Evolutionary conservation across 1,140 invertebrate species (phyloP).

Genomic region (Lethrus apterus): DNA sequence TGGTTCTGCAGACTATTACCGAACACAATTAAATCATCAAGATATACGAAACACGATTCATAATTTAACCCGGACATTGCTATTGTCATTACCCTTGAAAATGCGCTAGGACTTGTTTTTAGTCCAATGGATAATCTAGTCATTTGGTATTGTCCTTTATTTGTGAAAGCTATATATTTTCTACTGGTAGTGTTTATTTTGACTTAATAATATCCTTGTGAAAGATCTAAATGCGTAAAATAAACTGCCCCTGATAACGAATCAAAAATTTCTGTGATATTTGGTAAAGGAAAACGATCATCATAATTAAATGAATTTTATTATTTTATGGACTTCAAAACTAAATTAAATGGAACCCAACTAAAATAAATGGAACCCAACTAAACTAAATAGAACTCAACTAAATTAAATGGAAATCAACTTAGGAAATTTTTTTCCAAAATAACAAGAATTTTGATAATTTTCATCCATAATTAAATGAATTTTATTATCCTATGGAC

Average conservation of each 20-base stretch:
- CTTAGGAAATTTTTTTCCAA: too few species aligned
- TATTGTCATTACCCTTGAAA: constrained; percentile 27
- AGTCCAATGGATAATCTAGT: constrained; percentile 7
- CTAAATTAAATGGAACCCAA: too few species aligned
- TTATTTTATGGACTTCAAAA: constrained; percentile 21
- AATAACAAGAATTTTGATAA: too few species aligned
- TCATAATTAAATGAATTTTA: too few species aligned
- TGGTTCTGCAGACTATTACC: constrained; percentile 17
- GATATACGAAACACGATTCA: constrained; percentile 21
- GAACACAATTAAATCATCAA: constrained; percentile 19
- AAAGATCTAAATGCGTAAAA: constrained; percentile 36
- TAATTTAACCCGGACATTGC: constrained; percentile 24
- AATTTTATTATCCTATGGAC: too few species aligned
- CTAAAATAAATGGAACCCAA: too few species aligned
- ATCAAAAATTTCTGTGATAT: constrained; percentile 27
- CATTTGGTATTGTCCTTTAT: constrained; percentile 28
- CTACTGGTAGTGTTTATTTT: constrained; percentile 28
- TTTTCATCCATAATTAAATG: too few species aligned
- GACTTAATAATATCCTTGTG: too few species aligned
- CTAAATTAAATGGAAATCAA: too few species aligned
- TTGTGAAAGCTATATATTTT: constrained; percentile 35
- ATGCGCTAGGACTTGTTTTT: constrained; percentile 10
- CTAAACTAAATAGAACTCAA: too few species aligned
- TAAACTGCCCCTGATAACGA: constrained; percentile 21
- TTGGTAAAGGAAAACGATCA: constrained; percentile 25